Conservation (phyloP, 2,888 invertebrate genomes). For the Cephonodes hylas region DNA sequence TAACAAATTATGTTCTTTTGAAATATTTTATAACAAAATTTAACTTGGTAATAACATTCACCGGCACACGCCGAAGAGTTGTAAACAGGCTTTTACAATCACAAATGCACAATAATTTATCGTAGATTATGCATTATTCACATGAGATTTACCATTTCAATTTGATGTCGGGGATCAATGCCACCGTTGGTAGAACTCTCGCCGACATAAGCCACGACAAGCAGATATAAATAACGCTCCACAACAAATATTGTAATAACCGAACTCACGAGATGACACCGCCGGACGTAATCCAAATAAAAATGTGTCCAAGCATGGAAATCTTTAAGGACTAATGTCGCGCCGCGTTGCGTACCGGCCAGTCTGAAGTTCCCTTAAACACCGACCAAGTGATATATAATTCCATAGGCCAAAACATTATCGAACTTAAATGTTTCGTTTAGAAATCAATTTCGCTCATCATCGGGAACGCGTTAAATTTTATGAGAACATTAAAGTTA, state of each 20-base stretch:
- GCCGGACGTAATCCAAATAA: slow-evolving; percentile 40
- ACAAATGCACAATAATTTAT: slow-evolving; percentile 24
- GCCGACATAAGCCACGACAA: slow-evolving; percentile 55
- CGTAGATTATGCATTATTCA: slow-evolving; percentile 35
- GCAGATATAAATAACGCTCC: slow-evolving; percentile 71
- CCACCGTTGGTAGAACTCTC: slow-evolving; percentile 47
- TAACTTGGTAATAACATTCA: neutral
- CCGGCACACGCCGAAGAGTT: neutral
- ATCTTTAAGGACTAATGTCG: slow-evolving; percentile 51
- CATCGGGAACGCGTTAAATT: slow-evolving; percentile 58
- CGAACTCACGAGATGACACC: slow-evolving; percentile 41
- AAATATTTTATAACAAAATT: neutral
- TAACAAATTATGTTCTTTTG: neutral
- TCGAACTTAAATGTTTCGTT: slow-evolving; percentile 34
- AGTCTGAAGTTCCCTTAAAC: slow-evolving; percentile 58
- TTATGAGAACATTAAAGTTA: slow-evolving; percentile 77
- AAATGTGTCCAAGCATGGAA: slow-evolving; percentile 44
- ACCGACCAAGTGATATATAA: slow-evolving; percentile 60
- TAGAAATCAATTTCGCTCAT: slow-evolving; percentile 48
- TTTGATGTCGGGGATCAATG: slow-evolving; percentile 52
- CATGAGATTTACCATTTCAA: slow-evolving; percentile 52
- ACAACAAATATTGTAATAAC: slow-evolving; percentile 79
- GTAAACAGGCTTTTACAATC: neutral
- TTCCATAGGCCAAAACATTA: slow-evolving; percentile 35
- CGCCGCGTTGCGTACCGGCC: slow-evolving; percentile 41